These are phyloP conservation scores for Eulemur rubriventer DNA, from an alignment of 2,797 vertebrate genomes.

Conservation along the genomic window DNA sequence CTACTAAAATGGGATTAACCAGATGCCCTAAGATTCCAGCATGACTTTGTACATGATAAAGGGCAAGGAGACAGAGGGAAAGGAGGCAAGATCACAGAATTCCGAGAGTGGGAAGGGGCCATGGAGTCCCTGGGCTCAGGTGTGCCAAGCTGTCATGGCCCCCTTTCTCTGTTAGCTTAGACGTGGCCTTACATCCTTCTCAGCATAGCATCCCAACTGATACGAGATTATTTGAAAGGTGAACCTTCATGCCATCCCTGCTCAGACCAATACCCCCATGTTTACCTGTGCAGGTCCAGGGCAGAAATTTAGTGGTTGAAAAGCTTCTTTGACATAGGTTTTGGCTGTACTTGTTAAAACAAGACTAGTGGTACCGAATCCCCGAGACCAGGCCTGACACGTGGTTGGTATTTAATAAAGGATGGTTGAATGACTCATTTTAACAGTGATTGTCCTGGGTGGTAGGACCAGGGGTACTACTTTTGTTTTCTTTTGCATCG, in stretches of 20 bases:
- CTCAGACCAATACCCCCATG: background rate
- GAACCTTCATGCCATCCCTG: background rate
- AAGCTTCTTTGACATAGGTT: background rate
- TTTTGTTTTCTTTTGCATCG: background rate
- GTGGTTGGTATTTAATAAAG: background rate
- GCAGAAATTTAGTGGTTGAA: background rate
- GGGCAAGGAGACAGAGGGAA: background rate
- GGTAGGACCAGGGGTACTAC: background rate
- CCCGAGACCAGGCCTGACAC: background rate
- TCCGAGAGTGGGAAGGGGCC: background rate
- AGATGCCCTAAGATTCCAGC: background rate
- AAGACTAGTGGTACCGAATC: background rate
- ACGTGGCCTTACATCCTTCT: background rate
- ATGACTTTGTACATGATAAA: background rate
- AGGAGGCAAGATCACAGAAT: background rate
- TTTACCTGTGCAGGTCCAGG: background rate
- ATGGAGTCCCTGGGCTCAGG: background rate
- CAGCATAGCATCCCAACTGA: too few relatives aligned
- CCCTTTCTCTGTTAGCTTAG: background rate
- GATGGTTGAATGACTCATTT: background rate
- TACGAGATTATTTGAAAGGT: background rate
- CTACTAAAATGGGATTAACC: background rate
- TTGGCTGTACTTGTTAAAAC: background rate
- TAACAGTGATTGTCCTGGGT: background rate
- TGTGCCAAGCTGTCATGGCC: rapidly evolving